Conservation (phyloP, 2,113 vertebrate genomes). For the Microtus oregoni region DNA sequence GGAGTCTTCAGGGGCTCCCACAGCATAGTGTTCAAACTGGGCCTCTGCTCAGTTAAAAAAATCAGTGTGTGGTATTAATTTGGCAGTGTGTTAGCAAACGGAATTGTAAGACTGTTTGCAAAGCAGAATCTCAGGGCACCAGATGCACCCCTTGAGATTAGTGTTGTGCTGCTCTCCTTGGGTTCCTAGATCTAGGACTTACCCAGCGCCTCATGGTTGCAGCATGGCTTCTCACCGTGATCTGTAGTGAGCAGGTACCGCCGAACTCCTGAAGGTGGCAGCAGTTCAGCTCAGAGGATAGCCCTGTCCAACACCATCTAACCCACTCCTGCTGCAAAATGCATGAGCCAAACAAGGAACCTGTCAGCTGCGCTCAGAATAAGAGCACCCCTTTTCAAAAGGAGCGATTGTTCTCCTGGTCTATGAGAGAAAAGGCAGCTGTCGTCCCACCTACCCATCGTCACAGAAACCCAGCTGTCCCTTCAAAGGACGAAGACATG, state of each 20-base stretch:
- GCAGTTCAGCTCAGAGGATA: background rate
- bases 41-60: background rate
- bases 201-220: background rate
- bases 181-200: background rate
- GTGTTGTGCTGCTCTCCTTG: background rate
- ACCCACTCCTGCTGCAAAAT: background rate
- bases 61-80: background rate
- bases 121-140: background rate
- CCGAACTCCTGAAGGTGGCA: background rate
- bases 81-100: background rate
- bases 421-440: no score
- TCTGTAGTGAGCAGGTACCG: background rate
- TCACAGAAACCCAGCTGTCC: background rate
- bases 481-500: background rate
- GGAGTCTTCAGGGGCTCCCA: background rate
- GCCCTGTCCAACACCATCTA: background rate
- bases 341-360: background rate
- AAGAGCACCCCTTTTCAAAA: background rate
- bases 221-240: background rate
- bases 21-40: background rate
- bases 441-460: background rate
- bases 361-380: background rate
- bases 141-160: background rate
- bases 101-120: background rate
- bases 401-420: background rate